Conservation (phyloP, 1,140 invertebrate genomes). For the Pogonomyrmex californicus region DNA sequence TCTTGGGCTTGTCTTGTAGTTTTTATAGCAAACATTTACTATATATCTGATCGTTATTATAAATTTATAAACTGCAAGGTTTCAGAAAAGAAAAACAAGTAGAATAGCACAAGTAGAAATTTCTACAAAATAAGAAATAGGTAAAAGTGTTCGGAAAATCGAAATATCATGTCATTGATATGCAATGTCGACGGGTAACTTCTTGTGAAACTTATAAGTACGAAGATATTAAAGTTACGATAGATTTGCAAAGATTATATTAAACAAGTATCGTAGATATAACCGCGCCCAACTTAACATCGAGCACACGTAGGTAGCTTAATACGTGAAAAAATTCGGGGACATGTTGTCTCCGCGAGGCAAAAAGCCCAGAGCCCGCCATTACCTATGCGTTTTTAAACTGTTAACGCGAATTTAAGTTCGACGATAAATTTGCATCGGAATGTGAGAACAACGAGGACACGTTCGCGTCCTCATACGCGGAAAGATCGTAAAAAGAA, state of each 20-base stretch:
- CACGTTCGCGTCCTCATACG: neutral
- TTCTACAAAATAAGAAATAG: neutral
- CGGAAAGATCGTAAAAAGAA: conserved; percentile 25
- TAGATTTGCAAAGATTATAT: neutral
- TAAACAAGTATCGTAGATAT: neutral
- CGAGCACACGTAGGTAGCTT: neutral
- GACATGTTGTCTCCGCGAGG: conserved; percentile 1
- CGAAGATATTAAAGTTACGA: neutral
- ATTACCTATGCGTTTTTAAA: conserved; percentile 3
- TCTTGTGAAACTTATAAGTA: neutral
- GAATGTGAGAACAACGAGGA: neutral
- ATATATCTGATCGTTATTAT: neutral
- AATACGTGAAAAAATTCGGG: neutral
- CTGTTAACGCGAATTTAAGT: conserved; percentile 27
- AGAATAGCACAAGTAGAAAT: neutral
- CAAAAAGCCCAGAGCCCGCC: conserved; percentile 1
- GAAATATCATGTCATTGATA: neutral
- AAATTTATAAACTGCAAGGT: neutral
- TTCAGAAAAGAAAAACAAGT: neutral
- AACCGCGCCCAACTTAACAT: neutral
- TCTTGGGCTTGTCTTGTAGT: neutral
- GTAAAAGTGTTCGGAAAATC: neutral
- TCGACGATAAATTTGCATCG: conserved; percentile 28
- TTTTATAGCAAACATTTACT: neutral
- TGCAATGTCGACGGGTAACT: neutral